Evolutionary conservation across 2,888 invertebrate genomes (phyloP).

Genomic region (Chironomus tentans): DNA sequence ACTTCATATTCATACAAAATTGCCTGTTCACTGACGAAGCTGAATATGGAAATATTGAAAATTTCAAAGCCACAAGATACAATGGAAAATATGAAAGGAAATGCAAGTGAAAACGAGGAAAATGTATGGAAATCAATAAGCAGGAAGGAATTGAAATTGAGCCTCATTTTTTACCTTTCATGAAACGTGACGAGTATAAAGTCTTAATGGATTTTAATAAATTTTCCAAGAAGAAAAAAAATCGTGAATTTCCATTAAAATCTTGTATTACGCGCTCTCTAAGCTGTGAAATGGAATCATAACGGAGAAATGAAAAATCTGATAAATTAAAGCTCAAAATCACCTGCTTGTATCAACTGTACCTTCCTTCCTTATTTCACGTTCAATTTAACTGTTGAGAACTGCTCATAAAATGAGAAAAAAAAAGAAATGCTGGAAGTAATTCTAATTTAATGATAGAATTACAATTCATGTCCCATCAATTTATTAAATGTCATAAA

Average conservation of each 20-base stretch:
- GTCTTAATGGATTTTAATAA: slow-evolving; percentile 3
- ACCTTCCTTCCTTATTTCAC: slow-evolving; percentile 10
- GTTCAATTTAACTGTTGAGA: slow-evolving; percentile 13
- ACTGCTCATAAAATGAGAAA: not conserved
- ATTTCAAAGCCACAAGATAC: too few relatives aligned
- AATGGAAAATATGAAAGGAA: too few relatives aligned
- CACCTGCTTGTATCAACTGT: slow-evolving; percentile 3
- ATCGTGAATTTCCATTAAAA: not conserved
- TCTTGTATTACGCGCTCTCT: not conserved
- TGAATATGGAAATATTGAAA: too few relatives aligned
- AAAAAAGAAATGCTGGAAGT: not conserved
- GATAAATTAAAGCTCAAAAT: slow-evolving; percentile 21
- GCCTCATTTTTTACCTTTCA: not conserved
- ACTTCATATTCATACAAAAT: too few relatives aligned
- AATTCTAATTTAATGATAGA: slow-evolving; percentile 8
- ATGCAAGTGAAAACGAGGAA: not conserved
- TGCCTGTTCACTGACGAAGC: too few relatives aligned
- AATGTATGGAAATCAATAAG: slow-evolving; percentile 14
- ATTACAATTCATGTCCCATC: slow-evolving; percentile 15
- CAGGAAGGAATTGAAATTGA: not conserved
- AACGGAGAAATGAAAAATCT: slow-evolving; percentile 2
- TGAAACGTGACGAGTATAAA: slow-evolving; percentile 5
- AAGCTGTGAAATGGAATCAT: not conserved
- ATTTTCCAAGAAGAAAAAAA: not conserved
- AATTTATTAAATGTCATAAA: not conserved